Conservation (phyloP, 35 echinoderm and acorn worm genomes). For the Lytechinus pictus region DNA sequence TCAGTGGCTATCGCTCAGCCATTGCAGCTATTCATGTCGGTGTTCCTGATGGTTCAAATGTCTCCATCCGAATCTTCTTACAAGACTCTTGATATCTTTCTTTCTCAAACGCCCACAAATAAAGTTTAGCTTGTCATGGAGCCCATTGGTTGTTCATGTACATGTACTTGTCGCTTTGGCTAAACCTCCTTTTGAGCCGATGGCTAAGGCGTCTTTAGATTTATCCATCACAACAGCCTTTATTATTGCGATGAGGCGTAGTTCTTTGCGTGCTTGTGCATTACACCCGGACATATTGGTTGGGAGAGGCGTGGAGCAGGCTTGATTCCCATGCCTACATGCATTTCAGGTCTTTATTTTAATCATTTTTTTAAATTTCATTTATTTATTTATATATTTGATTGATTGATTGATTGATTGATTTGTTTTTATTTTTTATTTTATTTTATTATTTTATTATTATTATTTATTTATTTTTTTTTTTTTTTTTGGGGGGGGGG, state of each 20-base stretch:
- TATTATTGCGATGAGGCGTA: conserved; percentile 33
- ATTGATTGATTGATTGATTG: too few species aligned
- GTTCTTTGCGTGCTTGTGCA: not conserved
- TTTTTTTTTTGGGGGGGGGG: too few species aligned
- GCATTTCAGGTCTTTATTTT: too few species aligned
- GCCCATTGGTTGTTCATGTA: not conserved
- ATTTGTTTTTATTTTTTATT: too few species aligned
- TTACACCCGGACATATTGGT: not conserved
- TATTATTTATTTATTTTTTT: too few species aligned
- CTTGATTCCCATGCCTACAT: conserved; percentile 30
- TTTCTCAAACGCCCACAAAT: conserved; percentile 14
- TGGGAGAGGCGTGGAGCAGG: conserved; percentile 18
- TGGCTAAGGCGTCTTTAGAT: not conserved
- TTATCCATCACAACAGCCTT: conserved; percentile 34
- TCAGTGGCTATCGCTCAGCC: conserved; percentile 20
- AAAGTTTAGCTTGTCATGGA: not conserved
- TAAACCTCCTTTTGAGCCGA: conserved; percentile 34
- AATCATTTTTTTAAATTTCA: too few species aligned
- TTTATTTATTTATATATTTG: too few species aligned
- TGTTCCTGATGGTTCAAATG: not conserved
- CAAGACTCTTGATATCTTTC: not conserved
- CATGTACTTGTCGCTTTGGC: conserved; percentile 10
- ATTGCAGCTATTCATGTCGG: conserved; percentile 23
- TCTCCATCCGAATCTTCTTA: not conserved
- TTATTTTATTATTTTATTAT: too few species aligned